A percentile compares a stretch with the other conserved stretches of the same genome.
Conservation (phyloP, 2,113 vertebrate species). For the Eira barbara region DNA sequence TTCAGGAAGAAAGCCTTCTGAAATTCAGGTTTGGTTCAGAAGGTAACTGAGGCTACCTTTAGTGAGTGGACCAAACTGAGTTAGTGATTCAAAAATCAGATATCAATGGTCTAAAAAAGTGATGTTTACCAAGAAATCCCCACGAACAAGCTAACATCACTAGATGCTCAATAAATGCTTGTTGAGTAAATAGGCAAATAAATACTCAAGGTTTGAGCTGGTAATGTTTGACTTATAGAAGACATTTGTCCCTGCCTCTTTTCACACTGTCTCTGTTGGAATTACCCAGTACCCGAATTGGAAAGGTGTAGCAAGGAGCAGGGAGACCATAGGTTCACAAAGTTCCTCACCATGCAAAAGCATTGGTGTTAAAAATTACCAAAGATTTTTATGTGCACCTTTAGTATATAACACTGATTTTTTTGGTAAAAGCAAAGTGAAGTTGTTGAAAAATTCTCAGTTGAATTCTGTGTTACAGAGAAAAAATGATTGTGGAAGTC, state of each 20-base stretch:
- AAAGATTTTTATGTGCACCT: not conserved
- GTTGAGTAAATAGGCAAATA: conserved; percentile 5
- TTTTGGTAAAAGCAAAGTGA: not conserved
- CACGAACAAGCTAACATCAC: not conserved
- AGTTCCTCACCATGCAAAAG: not conserved
- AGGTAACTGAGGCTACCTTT: not conserved
- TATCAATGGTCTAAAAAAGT: not conserved
- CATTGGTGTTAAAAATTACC: not conserved
- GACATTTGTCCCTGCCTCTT: not conserved
- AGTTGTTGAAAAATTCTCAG: not conserved
- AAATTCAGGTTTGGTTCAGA: not conserved
- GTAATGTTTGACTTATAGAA: not conserved
- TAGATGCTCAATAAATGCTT: not conserved
- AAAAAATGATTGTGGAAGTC: conserved; percentile 57
- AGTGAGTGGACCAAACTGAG: not conserved
- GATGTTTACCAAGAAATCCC: not conserved
- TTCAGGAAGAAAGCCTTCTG: not conserved
- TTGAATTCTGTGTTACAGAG: conserved; percentile 64
- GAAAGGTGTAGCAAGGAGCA: not conserved
- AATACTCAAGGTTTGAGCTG: not conserved
- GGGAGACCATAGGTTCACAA: not conserved
- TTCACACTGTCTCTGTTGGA: not conserved
- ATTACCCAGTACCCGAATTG: not conserved
- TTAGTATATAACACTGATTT: not conserved
- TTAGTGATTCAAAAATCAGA: conserved; percentile 6